A percentile compares a stretch with the other conserved stretches of the same genome.
phyloP scores from a whole-genome alignment of 1,140 invertebrate genomes.

The Drosophila setifemur region DNA sequence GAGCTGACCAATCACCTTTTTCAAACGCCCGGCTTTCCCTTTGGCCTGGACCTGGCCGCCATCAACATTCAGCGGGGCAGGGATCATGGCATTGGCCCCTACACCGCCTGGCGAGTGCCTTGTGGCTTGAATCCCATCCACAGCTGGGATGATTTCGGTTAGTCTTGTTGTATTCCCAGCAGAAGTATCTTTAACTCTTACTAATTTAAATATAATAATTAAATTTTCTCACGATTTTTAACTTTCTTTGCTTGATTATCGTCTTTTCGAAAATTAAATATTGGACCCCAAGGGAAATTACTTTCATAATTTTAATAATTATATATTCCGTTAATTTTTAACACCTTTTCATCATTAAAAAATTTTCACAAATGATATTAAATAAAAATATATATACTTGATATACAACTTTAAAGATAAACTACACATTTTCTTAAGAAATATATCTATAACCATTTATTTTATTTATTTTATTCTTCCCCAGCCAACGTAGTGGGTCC shows the following conservation, averaged over 20 bases:
- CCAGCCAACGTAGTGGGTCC: slow-evolving; percentile 86
- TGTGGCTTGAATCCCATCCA: slow-evolving; percentile 89
- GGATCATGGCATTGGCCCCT: slow-evolving; percentile 94
- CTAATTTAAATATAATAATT: neutral
- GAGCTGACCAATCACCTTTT: slow-evolving; percentile 95
- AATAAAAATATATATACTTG: too few relatives aligned
- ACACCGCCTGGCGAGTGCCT: slow-evolving; percentile 90
- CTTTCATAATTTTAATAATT: too few relatives aligned
- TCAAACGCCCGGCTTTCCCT: slow-evolving; percentile 87
- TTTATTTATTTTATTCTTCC: neutral
- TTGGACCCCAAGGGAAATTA: too few relatives aligned
- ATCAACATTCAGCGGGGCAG: slow-evolving; percentile 94
- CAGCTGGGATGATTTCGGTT: slow-evolving; percentile 89
- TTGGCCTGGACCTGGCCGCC: slow-evolving; percentile 94
- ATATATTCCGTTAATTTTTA: too few relatives aligned
- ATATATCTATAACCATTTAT: neutral
- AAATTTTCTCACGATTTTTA: neutral
- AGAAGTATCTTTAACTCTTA: too few relatives aligned
- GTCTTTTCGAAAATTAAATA: neutral
- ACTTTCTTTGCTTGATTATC: slow-evolving; percentile 10
- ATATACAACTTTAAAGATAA: too few relatives aligned
- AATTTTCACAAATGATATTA: neutral
- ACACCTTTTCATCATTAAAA: too few relatives aligned
- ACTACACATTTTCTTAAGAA: too few relatives aligned
- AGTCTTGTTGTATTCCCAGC: neutral